phyloP scores from a whole-genome alignment of 2,113 vertebrate species.

The Theropithecus gelada region DNA sequence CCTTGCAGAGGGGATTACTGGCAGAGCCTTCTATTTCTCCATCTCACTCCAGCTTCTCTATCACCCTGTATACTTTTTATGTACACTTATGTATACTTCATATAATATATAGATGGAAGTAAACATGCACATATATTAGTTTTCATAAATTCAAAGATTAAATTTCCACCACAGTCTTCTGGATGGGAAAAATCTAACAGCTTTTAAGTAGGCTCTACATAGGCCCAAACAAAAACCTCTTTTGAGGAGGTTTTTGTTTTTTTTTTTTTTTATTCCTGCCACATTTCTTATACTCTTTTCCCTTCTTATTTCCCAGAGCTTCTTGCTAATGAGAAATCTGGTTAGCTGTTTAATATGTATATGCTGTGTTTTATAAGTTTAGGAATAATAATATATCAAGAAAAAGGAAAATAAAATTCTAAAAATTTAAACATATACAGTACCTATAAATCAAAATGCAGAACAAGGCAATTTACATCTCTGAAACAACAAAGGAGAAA shows the following conservation, averaged over 20 bases:
- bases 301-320: background rate
- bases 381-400: background rate
- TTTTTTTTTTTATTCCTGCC: background rate
- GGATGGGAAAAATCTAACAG: background rate
- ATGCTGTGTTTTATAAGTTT: background rate
- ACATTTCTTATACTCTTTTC: background rate
- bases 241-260: background rate
- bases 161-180: background rate
- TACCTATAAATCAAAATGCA: constrained; percentile 18
- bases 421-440: constrained; percentile 65
- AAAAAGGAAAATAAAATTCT: background rate
- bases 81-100: background rate
- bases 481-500: background rate
- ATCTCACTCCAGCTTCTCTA: background rate
- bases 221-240: background rate
- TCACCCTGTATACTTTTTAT: background rate
- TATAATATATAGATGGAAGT: background rate
- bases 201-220: background rate
- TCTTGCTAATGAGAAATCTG: background rate
- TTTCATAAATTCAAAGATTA: background rate
- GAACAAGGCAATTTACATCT: constrained; percentile 39
- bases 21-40: too few species aligned
- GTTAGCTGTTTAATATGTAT: background rate
- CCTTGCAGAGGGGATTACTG: too few species aligned
- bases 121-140: background rate